Evolutionary conservation across 2,113 vertebrate genomes (phyloP).

Genomic region (Tragulus kanchil): DNA sequence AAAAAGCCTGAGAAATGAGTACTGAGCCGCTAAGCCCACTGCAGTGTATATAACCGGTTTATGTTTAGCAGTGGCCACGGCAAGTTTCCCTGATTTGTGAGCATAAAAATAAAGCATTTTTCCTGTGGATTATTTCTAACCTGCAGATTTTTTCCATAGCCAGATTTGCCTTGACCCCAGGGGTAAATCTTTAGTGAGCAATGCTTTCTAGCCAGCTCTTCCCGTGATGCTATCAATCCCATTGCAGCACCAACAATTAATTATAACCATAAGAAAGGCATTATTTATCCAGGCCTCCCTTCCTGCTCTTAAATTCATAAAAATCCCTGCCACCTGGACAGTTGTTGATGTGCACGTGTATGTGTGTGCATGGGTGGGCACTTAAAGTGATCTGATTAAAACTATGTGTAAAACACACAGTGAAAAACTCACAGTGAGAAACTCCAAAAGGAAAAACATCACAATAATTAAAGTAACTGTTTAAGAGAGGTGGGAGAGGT

Average conservation of each 20-base stretch:
- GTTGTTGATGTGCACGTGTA: not conserved
- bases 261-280: constrained; percentile 34
- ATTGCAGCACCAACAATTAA: constrained; percentile 6
- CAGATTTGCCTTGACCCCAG: constrained; percentile 52
- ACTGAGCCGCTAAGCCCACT: not conserved
- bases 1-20: constrained; percentile 47
- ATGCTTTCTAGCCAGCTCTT: not conserved
- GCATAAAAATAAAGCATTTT: constrained; percentile 56
- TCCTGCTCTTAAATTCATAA: constrained; percentile 46
- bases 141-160: not conserved
- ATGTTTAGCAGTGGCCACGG: not conserved
- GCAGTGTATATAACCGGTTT: not conserved
- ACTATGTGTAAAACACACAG: not conserved
- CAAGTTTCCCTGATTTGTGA: constrained; percentile 32
- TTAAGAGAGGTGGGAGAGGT: not conserved
- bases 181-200: constrained; percentile 1
- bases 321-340: not conserved
- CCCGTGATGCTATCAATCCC: not conserved
- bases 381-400: constrained; percentile 47
- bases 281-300: constrained; percentile 35
- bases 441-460: not conserved
- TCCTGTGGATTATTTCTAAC: constrained; percentile 61
- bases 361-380: not conserved
- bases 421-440: constrained; percentile 46
- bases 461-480: constrained; percentile 14